A percentile compares a stretch with the other conserved stretches of the same genome.
These are phyloP conservation scores for Hydropotes inermis DNA, from an alignment of 2,113 vertebrate species.

Conservation along the genomic window DNA sequence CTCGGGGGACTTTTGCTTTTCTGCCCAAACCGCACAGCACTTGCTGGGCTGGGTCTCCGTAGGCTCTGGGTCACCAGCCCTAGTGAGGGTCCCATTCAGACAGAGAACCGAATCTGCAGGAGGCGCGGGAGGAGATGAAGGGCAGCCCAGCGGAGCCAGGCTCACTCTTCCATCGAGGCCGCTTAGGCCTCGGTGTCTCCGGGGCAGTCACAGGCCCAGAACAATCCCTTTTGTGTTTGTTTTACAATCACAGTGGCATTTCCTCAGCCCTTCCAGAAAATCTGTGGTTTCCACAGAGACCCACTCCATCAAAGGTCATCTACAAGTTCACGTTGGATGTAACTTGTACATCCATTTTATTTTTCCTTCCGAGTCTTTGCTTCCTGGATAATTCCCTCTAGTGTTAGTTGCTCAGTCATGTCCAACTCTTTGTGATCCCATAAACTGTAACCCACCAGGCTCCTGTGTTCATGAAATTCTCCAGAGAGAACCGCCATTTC, in stretches of 20 bases:
- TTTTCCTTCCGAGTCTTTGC: not conserved
- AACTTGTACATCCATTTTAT: accelerated
- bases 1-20: not conserved
- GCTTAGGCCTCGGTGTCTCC: not conserved
- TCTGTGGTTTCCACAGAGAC: not conserved
- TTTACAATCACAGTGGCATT: not conserved
- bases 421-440: not conserved
- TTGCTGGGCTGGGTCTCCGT: accelerated
- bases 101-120: not conserved
- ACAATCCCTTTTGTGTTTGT: not conserved
- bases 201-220: not conserved
- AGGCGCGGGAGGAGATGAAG: not conserved
- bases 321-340: not conserved
- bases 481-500: not conserved
- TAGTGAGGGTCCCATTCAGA: not conserved
- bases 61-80: not conserved
- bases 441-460: not conserved
- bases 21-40: too few relatives aligned
- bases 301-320: not conserved
- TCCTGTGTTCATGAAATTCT: not conserved
- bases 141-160: not conserved
- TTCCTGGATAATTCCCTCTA: not conserved
- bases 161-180: not conserved
- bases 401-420: not conserved
- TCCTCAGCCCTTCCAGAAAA: not conserved